Evolutionary conservation across 2,797 vertebrate species (phyloP), one percentile per base, ranked within the genome.

Genomic region (Chaenodraco wilsoni): DNA sequence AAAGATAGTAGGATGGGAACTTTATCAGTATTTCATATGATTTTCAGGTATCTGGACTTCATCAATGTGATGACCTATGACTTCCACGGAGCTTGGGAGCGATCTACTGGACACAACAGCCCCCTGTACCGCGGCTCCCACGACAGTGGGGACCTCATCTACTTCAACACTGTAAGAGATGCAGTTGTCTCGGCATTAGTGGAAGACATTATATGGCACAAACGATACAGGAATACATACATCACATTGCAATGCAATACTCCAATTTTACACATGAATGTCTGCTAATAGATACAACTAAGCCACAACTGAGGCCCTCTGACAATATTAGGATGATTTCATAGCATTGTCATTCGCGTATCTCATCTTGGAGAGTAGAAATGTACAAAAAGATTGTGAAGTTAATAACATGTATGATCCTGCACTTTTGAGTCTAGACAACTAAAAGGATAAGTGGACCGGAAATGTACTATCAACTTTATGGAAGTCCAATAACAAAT

Each of bases 21-120:
- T 62, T 66, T 27, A 67, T 62, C 9, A 44, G 13, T 21, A 19
- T 69, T 61, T 9, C 9, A 23, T 62, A 52, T 51, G 23, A 21
- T 13, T 52, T 58, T 23, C 2, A 95, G 93, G 68, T 91, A 94
- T 46, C 75, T 95, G 87, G 89, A 96, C 78, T 91, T 95, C 68
- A 93, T 95, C 86, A 94, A 90, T 21, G 88, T 95, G 68, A 95
- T 95, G 94, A 95, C 93, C 43, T 96, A 94, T 15, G 94, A 95
- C 78, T 92, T 96, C 74, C 94, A 95, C 54, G 95, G 94, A 67
- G 73, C 88, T 6, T 95, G 95, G 94, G 94, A 96, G 51, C 71
- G 46, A 23, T 89, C 94, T 68, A 95, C 93, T 17, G 94, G 93
- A 79, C 94, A 95, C 74, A 95, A 96, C 76, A 96, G 95, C 73